phyloP scores from a whole-genome alignment of 2,888 invertebrate genomes.

The Pandemis corylana region DNA sequence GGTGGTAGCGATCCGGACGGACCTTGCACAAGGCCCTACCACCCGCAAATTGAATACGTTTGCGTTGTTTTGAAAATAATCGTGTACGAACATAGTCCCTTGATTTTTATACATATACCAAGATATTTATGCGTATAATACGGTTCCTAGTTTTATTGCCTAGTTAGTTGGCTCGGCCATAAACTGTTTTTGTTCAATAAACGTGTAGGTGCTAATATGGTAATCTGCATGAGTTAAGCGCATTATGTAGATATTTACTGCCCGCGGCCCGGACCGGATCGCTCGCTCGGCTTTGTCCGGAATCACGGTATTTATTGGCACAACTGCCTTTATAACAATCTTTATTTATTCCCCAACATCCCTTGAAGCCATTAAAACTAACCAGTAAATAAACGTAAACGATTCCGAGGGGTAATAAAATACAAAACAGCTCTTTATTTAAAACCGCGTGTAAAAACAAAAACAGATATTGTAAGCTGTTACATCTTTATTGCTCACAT shows the following conservation, averaged over 20 bases:
- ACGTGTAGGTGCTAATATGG: constrained; percentile 42
- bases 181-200: constrained; percentile 40
- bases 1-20: no score
- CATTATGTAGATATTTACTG: constrained; percentile 40
- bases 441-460: constrained; percentile 31
- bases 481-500: constrained; percentile 25
- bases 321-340: constrained; percentile 49
- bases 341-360: constrained; percentile 61
- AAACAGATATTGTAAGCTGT: constrained; percentile 37
- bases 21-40: no score
- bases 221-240: constrained; percentile 39
- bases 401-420: constrained; percentile 8
- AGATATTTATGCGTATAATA: constrained; percentile 16
- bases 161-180: constrained; percentile 30
- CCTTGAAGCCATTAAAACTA: constrained; percentile 58
- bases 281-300: constrained; percentile 28
- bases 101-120: no score
- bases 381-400: constrained; percentile 23
- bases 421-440: constrained; percentile 12
- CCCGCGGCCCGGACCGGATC: constrained; percentile 17
- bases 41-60: no score
- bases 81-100: no score
- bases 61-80: no score
- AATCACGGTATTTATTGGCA: constrained; percentile 43
- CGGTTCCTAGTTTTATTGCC: constrained; percentile 29